phyloP scores from a whole-genome alignment of 2,113 vertebrate species.

The Blennius ocellaris region DNA sequence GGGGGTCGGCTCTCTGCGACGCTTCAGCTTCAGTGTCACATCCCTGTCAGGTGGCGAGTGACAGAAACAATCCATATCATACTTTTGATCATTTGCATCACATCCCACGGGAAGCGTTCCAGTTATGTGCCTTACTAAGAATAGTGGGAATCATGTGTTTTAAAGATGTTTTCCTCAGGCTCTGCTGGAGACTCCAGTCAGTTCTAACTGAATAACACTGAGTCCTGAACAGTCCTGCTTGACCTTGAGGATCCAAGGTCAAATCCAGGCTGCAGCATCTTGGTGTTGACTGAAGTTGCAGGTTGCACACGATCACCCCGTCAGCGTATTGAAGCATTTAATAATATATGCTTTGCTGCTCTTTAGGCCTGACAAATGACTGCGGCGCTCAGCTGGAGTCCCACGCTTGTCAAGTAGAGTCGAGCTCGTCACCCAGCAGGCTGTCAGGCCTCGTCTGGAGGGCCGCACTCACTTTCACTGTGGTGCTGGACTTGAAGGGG shows the following conservation, averaged over 20 bases:
- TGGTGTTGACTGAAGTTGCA: background rate
- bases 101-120: slow-evolving; percentile 33
- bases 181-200: background rate
- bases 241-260: too few relatives aligned
- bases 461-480: slow-evolving; percentile 10
- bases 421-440: slow-evolving; percentile 3
- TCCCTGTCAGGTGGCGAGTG: background rate
- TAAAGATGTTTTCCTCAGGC: background rate
- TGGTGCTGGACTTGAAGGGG: slow-evolving; percentile 1
- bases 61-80: slow-evolving; percentile 42
- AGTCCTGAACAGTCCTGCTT: too few relatives aligned
- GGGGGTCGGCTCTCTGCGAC: slow-evolving; percentile 20
- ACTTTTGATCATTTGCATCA: slow-evolving; percentile 33
- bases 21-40: slow-evolving; percentile 9
- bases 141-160: slow-evolving; percentile 21
- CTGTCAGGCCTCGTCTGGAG: background rate
- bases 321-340: slow-evolving; percentile 1
- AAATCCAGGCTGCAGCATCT: too few relatives aligned
- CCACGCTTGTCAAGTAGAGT: slow-evolving; percentile 10
- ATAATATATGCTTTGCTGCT: slow-evolving; percentile 9
- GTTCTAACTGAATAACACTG: too few relatives aligned
- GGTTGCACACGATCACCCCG: background rate
- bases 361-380: slow-evolving; percentile 8
- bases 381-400: slow-evolving; percentile 10
- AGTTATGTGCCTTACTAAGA: slow-evolving; percentile 25